Base-by-base conservation (phyloP, 2,797 vertebrate species). In the Melanotaenia nigrans region DNA sequence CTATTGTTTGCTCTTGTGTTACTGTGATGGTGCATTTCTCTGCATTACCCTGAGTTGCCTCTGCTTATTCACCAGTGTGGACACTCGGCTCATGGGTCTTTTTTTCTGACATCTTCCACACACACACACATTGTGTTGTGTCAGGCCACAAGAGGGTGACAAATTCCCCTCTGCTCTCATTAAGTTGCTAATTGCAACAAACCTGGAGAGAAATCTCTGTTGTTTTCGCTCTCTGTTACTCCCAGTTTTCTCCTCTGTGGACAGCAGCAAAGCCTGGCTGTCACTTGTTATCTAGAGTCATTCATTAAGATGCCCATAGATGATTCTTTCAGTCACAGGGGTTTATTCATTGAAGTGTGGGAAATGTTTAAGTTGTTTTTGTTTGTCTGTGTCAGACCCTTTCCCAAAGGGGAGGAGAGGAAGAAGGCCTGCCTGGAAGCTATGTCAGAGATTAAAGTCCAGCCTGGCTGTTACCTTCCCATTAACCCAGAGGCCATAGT, bases 401-500 rank as follows among this genome's bases (percentile, higher is more conserved):
- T 94, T 81, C 97, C 97, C 61, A 99, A 99, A 94, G 97, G 97
- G 3, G 97, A 98, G 3, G 97, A 98, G 92, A 95, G 97, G 49
- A 98, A 97, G 91, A 96, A 95, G 77, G 97, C 96, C 51, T 99
- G 97, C 85, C 92, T 99, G 81, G 95, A 92, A 5, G 95, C 97
- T 36, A 90, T 99, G 59, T 96, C 97, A 14, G 96, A 98, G 75
- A 96, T 99, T 88, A 96, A 98, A 91, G 97, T 99, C 53, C 97
- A 99, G 65, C 96, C 96, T 12, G 97, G 97, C 77, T 99, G 97
- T 86, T 99, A 99, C 85, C 92, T 99, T 74, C 97, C 97, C 82
- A 99, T 97, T 88, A 99, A 99, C 83, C 97, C 97, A 0, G 97
- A 99, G 92, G 97, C 97, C 58, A 98, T 99, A 5, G 97, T 99